Evolutionary conservation across 2,113 vertebrate species (phyloP).

Genomic region (Microcebus jonahi): DNA sequence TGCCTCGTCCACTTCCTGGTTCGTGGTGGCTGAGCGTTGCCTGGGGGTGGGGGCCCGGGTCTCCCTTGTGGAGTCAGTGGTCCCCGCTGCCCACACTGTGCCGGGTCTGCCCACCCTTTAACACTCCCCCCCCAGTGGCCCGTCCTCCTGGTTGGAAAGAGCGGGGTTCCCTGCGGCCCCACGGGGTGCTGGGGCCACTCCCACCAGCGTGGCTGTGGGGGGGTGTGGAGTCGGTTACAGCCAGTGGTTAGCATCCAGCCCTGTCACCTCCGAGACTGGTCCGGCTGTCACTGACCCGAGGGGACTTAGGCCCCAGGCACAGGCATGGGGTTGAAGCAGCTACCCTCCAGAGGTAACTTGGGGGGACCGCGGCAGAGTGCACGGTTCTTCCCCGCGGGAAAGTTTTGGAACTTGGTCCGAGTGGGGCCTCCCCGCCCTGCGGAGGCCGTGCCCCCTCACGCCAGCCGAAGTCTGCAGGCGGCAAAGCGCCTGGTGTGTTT

Average conservation of each 20-base stretch:
- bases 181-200: not conserved
- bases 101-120: not conserved
- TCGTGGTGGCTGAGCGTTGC: not conserved
- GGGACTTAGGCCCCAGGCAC: not conserved
- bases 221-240: not conserved
- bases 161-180: not conserved
- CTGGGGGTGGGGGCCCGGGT: not conserved
- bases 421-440: accelerated
- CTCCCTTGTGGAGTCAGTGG: not conserved
- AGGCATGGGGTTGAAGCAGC: accelerated
- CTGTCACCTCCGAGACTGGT: too few species aligned
- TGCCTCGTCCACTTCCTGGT: constrained; percentile 42
- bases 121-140: not conserved
- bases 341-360: accelerated
- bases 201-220: accelerated
- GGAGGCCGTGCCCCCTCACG: not conserved
- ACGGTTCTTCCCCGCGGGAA: accelerated
- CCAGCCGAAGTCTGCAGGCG: not conserved
- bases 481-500: not conserved
- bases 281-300: not conserved
- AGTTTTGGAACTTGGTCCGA: not conserved
- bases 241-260: not conserved
- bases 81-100: not conserved
- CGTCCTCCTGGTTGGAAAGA: not conserved
- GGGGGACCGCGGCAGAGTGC: not conserved